phyloP scores from a whole-genome alignment of 1,140 invertebrate genomes.

The Phymastichus coffea region DNA sequence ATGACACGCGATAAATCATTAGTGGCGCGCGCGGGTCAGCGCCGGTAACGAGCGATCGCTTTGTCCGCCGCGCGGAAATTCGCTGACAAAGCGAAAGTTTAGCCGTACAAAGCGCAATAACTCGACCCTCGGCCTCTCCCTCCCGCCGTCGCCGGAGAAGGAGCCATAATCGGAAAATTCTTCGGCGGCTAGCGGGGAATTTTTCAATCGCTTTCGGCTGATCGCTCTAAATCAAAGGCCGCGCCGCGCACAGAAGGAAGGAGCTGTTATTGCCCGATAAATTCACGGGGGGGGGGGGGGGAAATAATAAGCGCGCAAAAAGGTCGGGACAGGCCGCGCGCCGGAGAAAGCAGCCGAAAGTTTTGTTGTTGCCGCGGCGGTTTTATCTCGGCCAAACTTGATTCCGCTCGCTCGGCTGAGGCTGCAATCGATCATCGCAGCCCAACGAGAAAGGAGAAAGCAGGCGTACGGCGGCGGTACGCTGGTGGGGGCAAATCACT shows the following conservation, averaged over 20 bases:
- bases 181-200: not conserved
- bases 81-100: not conserved
- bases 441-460: no score
- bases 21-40: no score
- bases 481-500: slow-evolving; percentile 7
- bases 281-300: not conserved
- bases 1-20: no score
- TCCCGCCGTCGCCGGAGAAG: no score
- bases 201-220: not conserved
- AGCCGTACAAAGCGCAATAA: not conserved
- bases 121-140: no score
- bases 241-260: not conserved
- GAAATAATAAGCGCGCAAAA: not conserved
- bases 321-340: not conserved
- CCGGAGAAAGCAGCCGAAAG: no score
- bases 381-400: no score
- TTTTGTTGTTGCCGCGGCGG: no score
- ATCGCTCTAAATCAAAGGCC: slow-evolving; percentile 8
- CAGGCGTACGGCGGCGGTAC: not conserved
- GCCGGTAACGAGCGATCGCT: no score
- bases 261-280: slow-evolving; percentile 13
- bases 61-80: not conserved
- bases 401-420: no score
- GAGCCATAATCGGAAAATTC: not conserved
- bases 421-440: no score